A percentile compares a stretch with the other conserved stretches of the same genome.
Evolutionary conservation across 2,888 invertebrate genomes (phyloP).

Genomic region (Drosophila subquinaria): DNA sequence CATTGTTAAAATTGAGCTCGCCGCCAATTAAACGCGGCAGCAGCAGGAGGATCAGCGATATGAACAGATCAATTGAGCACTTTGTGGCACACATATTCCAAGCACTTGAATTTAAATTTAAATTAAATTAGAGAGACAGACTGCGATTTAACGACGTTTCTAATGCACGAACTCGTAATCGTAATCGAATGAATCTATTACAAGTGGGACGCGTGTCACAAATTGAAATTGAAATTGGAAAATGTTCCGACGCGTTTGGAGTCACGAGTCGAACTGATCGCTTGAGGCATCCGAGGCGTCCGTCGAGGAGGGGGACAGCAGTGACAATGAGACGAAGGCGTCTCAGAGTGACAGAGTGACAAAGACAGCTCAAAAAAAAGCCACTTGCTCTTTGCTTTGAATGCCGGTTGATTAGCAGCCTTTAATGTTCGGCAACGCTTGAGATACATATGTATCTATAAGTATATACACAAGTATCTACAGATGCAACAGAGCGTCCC

Average conservation of each 20-base stretch:
- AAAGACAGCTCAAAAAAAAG: conserved; percentile 49
- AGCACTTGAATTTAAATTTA: conserved; percentile 32
- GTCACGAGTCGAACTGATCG: conserved; percentile 64
- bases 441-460: conserved; percentile 21
- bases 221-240: conserved; percentile 1
- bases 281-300: conserved; percentile 52
- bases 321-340: neutral
- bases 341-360: conserved; percentile 16
- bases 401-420: conserved; percentile 76
- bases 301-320: no score
- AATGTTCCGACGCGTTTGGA: conserved; percentile 41
- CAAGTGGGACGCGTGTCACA: conserved; percentile 45
- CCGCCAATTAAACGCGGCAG: conserved; percentile 8
- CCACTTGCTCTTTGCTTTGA: conserved; percentile 64
- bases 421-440: conserved; percentile 66
- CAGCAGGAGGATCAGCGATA: conserved; percentile 27
- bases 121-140: conserved; percentile 57
- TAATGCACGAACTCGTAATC: conserved; percentile 4
- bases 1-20: conserved; percentile 76
- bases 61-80: conserved; percentile 38
- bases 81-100: conserved; percentile 38
- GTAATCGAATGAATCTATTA: conserved; percentile 43
- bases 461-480: conserved; percentile 21
- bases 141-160: conserved; percentile 27
- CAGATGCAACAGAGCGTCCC: conserved; percentile 61